Percentiles rank a stretch among this genome's conserved stretches.
phyloP scores from a whole-genome alignment of 2,797 vertebrate species.

The Brachymystax lenok region DNA sequence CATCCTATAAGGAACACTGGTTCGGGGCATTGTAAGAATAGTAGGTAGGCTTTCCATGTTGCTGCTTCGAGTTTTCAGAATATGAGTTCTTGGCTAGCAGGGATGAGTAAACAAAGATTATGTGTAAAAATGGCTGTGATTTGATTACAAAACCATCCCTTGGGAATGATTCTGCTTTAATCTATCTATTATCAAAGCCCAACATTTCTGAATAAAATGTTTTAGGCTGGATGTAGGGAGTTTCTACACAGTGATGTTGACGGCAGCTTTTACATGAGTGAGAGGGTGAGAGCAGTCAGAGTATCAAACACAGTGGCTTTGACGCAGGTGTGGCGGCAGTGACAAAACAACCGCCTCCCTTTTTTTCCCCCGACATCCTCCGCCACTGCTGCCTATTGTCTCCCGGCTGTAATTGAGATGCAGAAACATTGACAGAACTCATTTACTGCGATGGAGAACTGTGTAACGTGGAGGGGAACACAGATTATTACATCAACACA shows the following conservation, averaged over 20 bases:
- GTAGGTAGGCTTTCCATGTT: background rate
- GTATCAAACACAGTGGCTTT: conserved; percentile 31
- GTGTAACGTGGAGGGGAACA: conserved; percentile 66
- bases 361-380: conserved; percentile 41
- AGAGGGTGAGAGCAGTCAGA: conserved; percentile 30
- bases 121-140: background rate
- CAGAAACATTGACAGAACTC: conserved; percentile 79
- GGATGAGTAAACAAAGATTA: too few relatives aligned
- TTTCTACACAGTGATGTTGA: background rate
- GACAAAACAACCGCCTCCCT: conserved; percentile 1
- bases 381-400: conserved; percentile 62
- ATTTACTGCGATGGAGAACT: conserved; percentile 74
- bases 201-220: background rate
- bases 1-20: background rate
- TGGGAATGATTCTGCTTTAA: background rate
- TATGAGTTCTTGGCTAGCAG: too few relatives aligned
- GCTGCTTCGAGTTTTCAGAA: background rate
- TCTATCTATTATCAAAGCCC: background rate
- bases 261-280: conserved; percentile 11
- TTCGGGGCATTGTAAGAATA: too few relatives aligned
- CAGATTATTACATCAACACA: conserved; percentile 68
- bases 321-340: conserved; percentile 22
- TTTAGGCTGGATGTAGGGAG: background rate
- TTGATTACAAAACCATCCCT: background rate
- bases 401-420: conserved; percentile 74